Percentiles rank a stretch among this genome's conserved stretches.
Evolutionary conservation across 2,113 vertebrate species (phyloP).

Genomic region (Circaetus cinerascens): DNA sequence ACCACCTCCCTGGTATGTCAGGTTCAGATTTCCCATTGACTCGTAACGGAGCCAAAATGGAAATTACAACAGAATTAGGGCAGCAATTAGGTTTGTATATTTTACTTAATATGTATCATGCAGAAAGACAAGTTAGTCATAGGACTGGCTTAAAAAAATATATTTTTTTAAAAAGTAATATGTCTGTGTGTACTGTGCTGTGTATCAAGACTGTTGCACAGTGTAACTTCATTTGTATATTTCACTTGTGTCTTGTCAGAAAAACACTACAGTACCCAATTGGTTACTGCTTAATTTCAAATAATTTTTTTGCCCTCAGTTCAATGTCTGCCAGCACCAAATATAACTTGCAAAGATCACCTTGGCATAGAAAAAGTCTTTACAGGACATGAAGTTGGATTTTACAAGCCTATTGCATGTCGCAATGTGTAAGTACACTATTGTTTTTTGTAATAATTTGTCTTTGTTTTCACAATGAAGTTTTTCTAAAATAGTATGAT

Average conservation of each 20-base stretch:
- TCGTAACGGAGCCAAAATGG: background rate
- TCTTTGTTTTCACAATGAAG: background rate
- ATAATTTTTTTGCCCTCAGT: conserved; percentile 73
- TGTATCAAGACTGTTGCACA: background rate
- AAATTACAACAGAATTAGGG: background rate
- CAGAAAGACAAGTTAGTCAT: background rate
- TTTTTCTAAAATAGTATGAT: background rate
- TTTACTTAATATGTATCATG: background rate
- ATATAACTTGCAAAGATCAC: conserved; percentile 86
- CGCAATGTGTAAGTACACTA: conserved; percentile 89
- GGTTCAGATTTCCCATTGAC: background rate
- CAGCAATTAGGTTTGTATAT: background rate
- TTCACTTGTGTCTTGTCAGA: background rate
- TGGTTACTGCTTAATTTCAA: background rate
- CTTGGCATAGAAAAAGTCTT: conserved; percentile 86
- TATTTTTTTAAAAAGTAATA: background rate
- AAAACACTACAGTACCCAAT: background rate
- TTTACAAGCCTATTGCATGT: conserved; percentile 86
- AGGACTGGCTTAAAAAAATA: background rate
- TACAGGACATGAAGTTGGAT: conserved; percentile 86
- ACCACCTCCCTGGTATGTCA: background rate
- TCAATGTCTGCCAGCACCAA: conserved; percentile 90
- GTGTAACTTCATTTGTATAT: background rate
- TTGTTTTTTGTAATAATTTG: background rate
- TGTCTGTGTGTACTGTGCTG: background rate